These are phyloP conservation scores for Hydropotes inermis DNA, from an alignment of 2,113 vertebrate genomes.

Conservation along the genomic window DNA sequence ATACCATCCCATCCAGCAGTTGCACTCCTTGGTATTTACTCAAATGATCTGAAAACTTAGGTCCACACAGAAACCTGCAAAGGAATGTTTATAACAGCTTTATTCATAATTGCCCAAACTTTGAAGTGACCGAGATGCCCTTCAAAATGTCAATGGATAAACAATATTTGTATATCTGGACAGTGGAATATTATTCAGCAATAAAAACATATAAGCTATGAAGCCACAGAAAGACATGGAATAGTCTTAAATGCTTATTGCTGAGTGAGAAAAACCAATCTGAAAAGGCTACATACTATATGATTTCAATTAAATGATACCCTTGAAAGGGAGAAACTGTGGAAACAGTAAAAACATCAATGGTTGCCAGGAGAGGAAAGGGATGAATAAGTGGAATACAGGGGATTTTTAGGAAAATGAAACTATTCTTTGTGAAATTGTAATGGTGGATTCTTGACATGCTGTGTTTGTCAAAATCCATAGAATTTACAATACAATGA, in stretches of 20 bases:
- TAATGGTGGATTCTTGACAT: neutral
- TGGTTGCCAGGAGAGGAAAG: neutral
- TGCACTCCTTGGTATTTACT: neutral
- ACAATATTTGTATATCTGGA: neutral
- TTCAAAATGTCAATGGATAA: neutral
- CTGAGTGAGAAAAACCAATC: neutral
- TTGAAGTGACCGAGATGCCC: neutral
- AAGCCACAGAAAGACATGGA: neutral
- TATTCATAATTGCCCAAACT: neutral
- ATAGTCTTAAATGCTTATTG: neutral
- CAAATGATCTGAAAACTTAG: neutral
- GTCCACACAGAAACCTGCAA: neutral
- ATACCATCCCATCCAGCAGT: neutral
- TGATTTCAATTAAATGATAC: neutral
- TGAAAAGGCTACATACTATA: neutral
- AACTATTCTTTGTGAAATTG: neutral
- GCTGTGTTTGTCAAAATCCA: neutral
- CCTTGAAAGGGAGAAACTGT: neutral
- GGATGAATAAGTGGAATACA: neutral
- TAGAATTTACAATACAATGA: neutral
- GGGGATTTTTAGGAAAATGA: neutral
- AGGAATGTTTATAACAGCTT: neutral
- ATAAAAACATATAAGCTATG: neutral
- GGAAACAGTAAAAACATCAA: neutral
- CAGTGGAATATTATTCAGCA: neutral